Base-by-base conservation (phyloP, 2,888 invertebrate species). In the Noctua comes region DNA sequence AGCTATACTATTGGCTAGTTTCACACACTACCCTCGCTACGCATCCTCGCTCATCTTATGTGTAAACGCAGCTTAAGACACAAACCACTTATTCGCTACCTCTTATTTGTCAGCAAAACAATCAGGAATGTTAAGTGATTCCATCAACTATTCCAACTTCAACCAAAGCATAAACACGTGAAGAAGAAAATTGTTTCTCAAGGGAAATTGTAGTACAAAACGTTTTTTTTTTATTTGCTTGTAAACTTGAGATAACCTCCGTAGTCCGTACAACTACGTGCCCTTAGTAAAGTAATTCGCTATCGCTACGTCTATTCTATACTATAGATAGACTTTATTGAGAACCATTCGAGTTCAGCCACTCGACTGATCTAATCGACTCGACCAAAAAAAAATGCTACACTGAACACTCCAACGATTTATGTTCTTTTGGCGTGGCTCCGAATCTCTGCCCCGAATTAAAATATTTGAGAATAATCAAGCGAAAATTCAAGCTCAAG, bases 301-400 rank as follows among this genome's bases (percentile, higher is more conserved):
- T 73, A 69, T 80, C 73, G 62, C 66, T 70, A 69, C 69, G 70
- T 76, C 70, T 73, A 74, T 79, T 77, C 57, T 65, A 77, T 82
- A 82, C 78, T 43, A 43, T 43, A 43, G 43, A 64, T 65, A 59
- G 70, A 81, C 59, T 83, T 69, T 65, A 88, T 86, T 80, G 75
- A 86, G 72, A 80, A 76, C 69, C 76, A 85, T 86, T 88, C 74
- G 77, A 77, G 86, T 77, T 82, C 76, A 82, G 73, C 79, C 80
- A 71, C 80, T 85, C 77, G 74, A 80, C 57, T 77, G 73, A 81
- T 81, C 68, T 79, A 83, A 83, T 85, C 76, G 85, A 73, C 13
- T 73, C 51, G 68, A 69, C 31, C 64, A 76, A 85, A 88, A 87
- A 83, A 83, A 83, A 83, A 75, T 40, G n/a, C 36, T 81, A 83